These are phyloP conservation scores for Montipora cactus DNA, from an alignment of 64 coral and sea anemone genomes.

Conservation along the genomic window DNA sequence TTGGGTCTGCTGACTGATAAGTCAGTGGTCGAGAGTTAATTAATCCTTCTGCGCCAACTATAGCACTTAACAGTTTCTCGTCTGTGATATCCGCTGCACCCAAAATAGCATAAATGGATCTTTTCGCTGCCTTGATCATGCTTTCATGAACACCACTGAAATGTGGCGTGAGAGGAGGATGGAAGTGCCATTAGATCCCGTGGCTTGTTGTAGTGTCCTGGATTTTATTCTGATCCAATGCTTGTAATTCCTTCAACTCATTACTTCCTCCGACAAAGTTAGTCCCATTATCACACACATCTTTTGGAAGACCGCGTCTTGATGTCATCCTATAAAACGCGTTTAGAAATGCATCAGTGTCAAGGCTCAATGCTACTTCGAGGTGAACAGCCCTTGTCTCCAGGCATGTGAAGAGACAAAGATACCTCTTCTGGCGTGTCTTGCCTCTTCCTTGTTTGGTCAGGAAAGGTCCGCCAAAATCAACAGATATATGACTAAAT, in stretches of 20 bases:
- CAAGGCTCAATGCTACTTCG: no score
- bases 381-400: neutral
- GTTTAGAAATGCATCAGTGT: neutral
- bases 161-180: constrained; percentile 42
- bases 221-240: neutral
- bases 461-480: no score
- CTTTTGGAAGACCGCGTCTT: constrained; percentile 17
- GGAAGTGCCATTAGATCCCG: constrained; percentile 66
- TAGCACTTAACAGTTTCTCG: neutral
- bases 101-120: constrained; percentile 19
- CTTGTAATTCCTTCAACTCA: constrained; percentile 47
- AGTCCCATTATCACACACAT: constrained; percentile 33
- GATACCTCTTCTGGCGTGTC: neutral
- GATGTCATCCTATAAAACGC: constrained; percentile 43
- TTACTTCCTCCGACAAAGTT: constrained; percentile 26
- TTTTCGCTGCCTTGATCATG: constrained; percentile 53
- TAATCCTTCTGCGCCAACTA: constrained; percentile 46
- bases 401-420: constrained; percentile 36
- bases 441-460: no score
- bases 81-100: neutral
- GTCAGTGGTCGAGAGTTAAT: constrained; percentile 21
- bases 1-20: constrained; percentile 40
- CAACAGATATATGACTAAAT: no score
- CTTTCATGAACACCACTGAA: constrained; percentile 52
- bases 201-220: constrained; percentile 4